Base-by-base conservation (phyloP, 2,797 vertebrate genomes). In the Chlorospingus flavigularis region DNA sequence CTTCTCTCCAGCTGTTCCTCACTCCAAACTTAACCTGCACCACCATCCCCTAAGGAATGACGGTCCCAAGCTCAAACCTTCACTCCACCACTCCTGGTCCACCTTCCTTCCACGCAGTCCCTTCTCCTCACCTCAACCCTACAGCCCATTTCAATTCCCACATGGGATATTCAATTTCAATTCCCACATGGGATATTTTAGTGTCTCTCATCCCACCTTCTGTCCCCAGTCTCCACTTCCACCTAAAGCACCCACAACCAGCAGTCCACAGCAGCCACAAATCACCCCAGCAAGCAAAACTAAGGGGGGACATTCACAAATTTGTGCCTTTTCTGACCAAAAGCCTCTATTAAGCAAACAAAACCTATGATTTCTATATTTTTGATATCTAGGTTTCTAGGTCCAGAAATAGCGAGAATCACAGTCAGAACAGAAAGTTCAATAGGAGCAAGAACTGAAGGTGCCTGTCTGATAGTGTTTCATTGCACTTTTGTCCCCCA, bases 1-100 rank as follows among this genome's bases (percentile, higher is more conserved):
- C 35, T 42, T 47, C 37, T 40, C 48, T 63, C 11, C 13, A 55
- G 57, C 21, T 2, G 4, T 7, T 82, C 42, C 62, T 37, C 48
- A 63, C 0, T 1, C 24, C 1, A 2, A 21, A 20, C 20, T 37
- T 48, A 55, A 90, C 17, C n/a, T 5, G 2, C 0, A 2, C 5
- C 47, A 51, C 23, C 57, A 83, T 10, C 3, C 55, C 50, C 35
- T 31, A 8, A 11, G 5, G 2, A 72, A 54, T 20, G 16, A 13
- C 0, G 1, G 40, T 43, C 50, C 62, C 39, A 35, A 37, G 11
- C 20, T 21, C 55, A 74, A 55, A n/a, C 5, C 12, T 3, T 30
- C 15, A 21, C 17, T 13, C 24, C 43, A 28, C 12, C 4, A 0
- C 53, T 79, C 35, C 48, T 4, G 11, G 81, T n/a, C 20, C 31